phyloP scores from a whole-genome alignment of 2,797 vertebrate genomes.

The Apogon hyalosoma region DNA sequence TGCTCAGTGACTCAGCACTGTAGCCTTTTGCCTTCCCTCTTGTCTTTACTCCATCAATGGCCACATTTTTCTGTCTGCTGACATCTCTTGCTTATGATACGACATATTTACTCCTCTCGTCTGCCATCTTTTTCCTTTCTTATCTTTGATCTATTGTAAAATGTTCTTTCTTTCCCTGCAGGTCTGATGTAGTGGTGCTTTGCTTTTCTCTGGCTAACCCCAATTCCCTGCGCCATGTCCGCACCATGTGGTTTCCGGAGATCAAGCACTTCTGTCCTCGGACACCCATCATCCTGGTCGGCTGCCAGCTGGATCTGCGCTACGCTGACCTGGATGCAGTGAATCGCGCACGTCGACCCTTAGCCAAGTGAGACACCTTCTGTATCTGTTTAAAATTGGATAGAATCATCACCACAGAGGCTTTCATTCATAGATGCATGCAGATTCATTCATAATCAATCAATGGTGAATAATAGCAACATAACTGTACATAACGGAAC shows the following conservation, averaged over 20 bases:
- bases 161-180: conserved; percentile 42
- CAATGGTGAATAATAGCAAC: conserved; percentile 1
- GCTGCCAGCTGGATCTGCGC: conserved; percentile 95
- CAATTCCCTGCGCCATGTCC: conserved; percentile 91
- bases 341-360: conserved; percentile 87
- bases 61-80: conserved; percentile 32
- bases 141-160: conserved; percentile 14
- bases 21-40: conserved; percentile 20
- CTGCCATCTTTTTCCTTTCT: conserved; percentile 4
- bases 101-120: conserved; percentile 16
- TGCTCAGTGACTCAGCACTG: conserved; percentile 45
- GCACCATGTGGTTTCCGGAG: conserved; percentile 94
- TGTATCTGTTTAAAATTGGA: conserved; percentile 19
- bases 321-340: conserved; percentile 89
- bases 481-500: not conserved
- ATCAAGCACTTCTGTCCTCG: conserved; percentile 96
- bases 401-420: not conserved
- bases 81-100: conserved; percentile 28
- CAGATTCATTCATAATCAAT: conserved; percentile 7
- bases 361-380: conserved; percentile 85
- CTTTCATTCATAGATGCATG: conserved; percentile 13
- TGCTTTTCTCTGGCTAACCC: conserved; percentile 96
- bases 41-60: conserved; percentile 45
- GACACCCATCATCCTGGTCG: conserved; percentile 92
- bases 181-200: conserved; percentile 93